Base-by-base conservation (phyloP, 2,888 invertebrate species). In the Meliscaeva auricollis region DNA sequence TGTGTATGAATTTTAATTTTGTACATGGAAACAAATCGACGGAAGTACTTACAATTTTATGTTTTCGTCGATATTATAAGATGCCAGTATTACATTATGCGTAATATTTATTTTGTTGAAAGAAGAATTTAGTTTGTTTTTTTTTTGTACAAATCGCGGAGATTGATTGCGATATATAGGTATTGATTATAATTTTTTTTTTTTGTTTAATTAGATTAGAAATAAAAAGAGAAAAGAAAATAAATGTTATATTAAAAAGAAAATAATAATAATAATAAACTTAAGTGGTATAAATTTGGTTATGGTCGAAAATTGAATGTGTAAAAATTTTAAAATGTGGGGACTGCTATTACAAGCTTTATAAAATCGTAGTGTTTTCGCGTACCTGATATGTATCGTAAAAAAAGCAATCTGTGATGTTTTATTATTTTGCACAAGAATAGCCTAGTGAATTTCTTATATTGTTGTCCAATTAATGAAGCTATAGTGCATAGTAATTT, bases 41-140 rank as follows among this genome's bases (percentile, higher is more conserved):
- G 81, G 52, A 20, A 32, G 84, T 85, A 85, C 85, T 85, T 85
- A 85, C 85, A 80, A 76, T 85, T 85, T 80, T 30, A 73, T 68
- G 30, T 66, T n/a, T 78, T 70, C 60, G 74, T 73, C 72, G 60
- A 72, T 70, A 44, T 62, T 32, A 26, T 26, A 26, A 60, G 78
- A 68, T 74, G 78, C 78, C 83, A 83, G 66, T 77, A 68, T 73
- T 32, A 58, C 76, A 74, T n/a, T 30, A 70, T 58, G 73, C 15
- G 30, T 56, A 17, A 35, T 32, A 20, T n/a, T n/a, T n/a, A 35
- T 32, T 74, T 52, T 50, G 58, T 66, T 79, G 50, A 11, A 17
- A 58, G 32, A 56, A 62, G 30, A 15, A 46, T 54, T 50, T 75
- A 30, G 38, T 26, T 26, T 48, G 5, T 56, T 70, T 68, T 46